Conservation (phyloP, 2,888 invertebrate genomes). For the Epirrita christyi region DNA sequence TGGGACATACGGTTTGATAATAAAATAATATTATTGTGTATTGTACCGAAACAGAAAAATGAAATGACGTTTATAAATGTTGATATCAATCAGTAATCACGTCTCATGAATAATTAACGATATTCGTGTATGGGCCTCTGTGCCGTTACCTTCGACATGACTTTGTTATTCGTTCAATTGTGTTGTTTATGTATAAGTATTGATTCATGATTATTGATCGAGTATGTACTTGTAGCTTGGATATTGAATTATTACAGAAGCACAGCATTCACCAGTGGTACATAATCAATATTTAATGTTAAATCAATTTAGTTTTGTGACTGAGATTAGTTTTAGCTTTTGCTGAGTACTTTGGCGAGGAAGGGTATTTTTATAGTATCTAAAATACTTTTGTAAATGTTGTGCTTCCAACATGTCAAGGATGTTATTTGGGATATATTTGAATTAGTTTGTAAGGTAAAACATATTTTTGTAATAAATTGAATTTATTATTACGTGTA, state of each 20-base stretch:
- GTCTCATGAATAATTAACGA: too few relatives aligned
- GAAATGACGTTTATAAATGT: too few relatives aligned
- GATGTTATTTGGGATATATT: slow-evolving; percentile 20
- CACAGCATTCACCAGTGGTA: not conserved
- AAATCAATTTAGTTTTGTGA: not conserved
- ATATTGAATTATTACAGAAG: not conserved
- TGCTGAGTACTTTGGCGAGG: too few relatives aligned
- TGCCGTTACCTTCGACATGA: too few relatives aligned
- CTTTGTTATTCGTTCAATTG: too few relatives aligned
- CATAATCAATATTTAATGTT: too few relatives aligned
- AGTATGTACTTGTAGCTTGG: slow-evolving; percentile 8
- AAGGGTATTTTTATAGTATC: too few relatives aligned
- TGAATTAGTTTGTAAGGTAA: slow-evolving; percentile 42
- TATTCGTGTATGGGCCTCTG: too few relatives aligned
- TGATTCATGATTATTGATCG: slow-evolving; percentile 12
- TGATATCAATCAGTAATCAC: too few relatives aligned
- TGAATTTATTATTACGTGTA: slow-evolving; percentile 46
- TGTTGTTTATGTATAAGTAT: slow-evolving; percentile 20
- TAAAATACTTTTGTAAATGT: not conserved
- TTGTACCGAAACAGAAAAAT: too few relatives aligned
- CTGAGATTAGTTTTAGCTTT: too few relatives aligned
- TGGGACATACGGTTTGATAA: not conserved
- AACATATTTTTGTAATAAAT: slow-evolving; percentile 66
- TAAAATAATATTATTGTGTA: not conserved
- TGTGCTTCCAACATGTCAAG: not conserved